Evolutionary conservation across 92 coral and sea anemone genomes (phyloP).

Genomic region (Bergia puertoricense): DNA sequence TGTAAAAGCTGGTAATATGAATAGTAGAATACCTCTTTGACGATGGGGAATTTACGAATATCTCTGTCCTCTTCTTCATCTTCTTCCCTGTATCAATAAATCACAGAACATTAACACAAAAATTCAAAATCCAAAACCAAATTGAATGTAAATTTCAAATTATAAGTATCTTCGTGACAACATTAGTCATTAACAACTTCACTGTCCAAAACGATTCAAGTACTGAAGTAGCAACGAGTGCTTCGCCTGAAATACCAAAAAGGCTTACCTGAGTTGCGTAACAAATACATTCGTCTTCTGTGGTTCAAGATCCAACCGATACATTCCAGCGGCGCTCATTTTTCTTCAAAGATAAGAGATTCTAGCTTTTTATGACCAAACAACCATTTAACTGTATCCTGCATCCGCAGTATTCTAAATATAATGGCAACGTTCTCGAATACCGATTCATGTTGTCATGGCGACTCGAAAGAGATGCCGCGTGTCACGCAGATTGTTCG

Average conservation of each 20-base stretch:
- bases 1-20: constrained; percentile 2
- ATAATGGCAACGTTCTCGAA: constrained; percentile 53
- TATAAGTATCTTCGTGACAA: constrained; percentile 1
- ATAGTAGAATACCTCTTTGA: constrained; percentile 72
- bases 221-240: not conserved
- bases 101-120: not conserved
- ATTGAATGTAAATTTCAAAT: not conserved
- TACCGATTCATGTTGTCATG: constrained; percentile 48
- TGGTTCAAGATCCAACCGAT: constrained; percentile 75
- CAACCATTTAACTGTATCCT: constrained; percentile 58
- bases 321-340: constrained; percentile 44
- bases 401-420: constrained; percentile 37
- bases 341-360: not conserved
- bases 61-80: constrained; percentile 80
- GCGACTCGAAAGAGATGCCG: constrained; percentile 29
- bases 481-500: not conserved
- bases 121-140: not conserved
- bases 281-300: constrained; percentile 92
- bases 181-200: not conserved
- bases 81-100: constrained; percentile 66
- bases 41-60: constrained; percentile 82
- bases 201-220: not conserved
- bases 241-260: not conserved
- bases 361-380: not conserved
- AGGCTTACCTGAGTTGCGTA: constrained; percentile 84